Conservation (phyloP, 2,113 vertebrate genomes). For the Misgurnus anguillicaudatus region DNA sequence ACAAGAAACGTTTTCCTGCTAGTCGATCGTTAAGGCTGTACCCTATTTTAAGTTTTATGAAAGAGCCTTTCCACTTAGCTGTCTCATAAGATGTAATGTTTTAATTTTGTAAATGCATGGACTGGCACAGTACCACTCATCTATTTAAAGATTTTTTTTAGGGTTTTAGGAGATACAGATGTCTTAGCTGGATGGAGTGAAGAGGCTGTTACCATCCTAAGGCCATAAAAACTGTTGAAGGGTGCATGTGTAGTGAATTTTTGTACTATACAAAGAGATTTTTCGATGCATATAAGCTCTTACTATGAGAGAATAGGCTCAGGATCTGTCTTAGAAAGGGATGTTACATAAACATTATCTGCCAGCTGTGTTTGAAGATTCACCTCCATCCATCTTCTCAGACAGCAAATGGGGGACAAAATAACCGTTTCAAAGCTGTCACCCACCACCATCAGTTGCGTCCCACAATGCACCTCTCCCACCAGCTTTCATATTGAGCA, state of each 20-base stretch:
- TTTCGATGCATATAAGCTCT: not conserved
- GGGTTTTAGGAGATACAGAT: conserved; percentile 49
- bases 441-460: conserved; percentile 23
- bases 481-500: conserved; percentile 36
- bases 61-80: conserved; percentile 36
- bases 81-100: conserved; percentile 57
- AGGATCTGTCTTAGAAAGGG: conserved; percentile 36
- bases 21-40: conserved; percentile 34
- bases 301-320: conserved; percentile 31
- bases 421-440: conserved; percentile 37
- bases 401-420: conserved; percentile 46
- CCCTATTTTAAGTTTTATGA: conserved; percentile 31
- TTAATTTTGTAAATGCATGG: conserved; percentile 76
- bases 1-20: conserved; percentile 29
- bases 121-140: conserved; percentile 57
- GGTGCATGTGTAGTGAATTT: conserved; percentile 8
- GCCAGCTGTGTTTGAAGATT: conserved; percentile 49
- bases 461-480: conserved; percentile 35
- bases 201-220: conserved; percentile 51
- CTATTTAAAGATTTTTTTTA: conserved; percentile 37
- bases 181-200: conserved; percentile 67
- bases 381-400: conserved; percentile 43
- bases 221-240: conserved; percentile 22
- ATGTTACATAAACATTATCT: conserved; percentile 53
- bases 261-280: too few species aligned